These are phyloP conservation scores for Crotalus horridus DNA, from an alignment of 2,113 vertebrate species.

Conservation along the genomic window DNA sequence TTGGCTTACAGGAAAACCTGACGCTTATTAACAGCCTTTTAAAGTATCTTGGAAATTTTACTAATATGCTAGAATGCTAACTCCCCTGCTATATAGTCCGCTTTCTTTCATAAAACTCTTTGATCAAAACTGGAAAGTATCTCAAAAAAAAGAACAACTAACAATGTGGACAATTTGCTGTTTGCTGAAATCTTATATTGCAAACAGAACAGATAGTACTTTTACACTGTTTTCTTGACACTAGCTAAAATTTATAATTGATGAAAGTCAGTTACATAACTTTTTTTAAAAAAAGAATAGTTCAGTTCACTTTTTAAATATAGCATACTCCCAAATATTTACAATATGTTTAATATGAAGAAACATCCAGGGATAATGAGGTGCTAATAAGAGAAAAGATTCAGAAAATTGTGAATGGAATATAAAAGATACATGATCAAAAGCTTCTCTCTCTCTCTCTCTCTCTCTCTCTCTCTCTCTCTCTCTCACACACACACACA, in stretches of 20 bases:
- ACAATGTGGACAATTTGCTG: not conserved
- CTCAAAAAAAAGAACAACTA: slow-evolving; percentile 63
- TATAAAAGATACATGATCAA: not conserved
- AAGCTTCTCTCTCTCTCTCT: not conserved
- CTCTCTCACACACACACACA: not conserved
- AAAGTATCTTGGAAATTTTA: slow-evolving; percentile 32
- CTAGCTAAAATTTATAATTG: not conserved
- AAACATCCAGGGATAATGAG: not conserved
- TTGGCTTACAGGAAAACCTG: slow-evolving; percentile 45
- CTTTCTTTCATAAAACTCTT: slow-evolving; percentile 52
- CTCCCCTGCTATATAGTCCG: slow-evolving; percentile 49
- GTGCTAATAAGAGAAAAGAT: not conserved
- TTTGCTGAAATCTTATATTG: slow-evolving; percentile 6
- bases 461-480: too few species aligned
- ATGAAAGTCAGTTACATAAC: not conserved
- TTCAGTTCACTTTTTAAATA: not conserved
- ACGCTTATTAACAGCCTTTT: slow-evolving; percentile 39
- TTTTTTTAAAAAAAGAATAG: not conserved
- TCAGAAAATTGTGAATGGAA: not conserved
- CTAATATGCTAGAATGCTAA: slow-evolving; percentile 48
- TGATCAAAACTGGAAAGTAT: slow-evolving; percentile 68
- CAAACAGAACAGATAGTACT: slow-evolving; percentile 19
- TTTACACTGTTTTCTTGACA: not conserved
- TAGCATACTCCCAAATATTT: not conserved
- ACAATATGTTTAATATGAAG: not conserved